Evolutionary conservation across 2,888 invertebrate genomes (phyloP).

Genomic region (Holacanthella duospinosa): DNA sequence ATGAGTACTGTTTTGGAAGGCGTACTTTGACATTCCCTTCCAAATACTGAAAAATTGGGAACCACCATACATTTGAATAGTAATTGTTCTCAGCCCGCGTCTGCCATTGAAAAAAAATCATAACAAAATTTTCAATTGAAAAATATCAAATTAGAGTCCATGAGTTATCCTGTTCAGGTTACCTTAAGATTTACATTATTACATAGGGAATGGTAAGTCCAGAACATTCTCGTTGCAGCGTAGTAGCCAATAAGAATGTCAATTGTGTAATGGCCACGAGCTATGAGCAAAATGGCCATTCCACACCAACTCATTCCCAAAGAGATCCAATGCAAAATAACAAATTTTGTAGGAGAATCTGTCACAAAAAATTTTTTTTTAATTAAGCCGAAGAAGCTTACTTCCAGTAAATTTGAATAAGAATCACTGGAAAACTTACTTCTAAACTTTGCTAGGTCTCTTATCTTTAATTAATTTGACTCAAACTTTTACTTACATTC

Average conservation of each 20-base stretch:
- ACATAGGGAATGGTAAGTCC: conserved; percentile 45
- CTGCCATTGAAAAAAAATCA: conserved; percentile 22
- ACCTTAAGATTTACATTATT: conserved; percentile 40
- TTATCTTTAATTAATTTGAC: no score
- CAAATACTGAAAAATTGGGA: conserved; percentile 43
- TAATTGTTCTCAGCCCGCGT: conserved; percentile 41
- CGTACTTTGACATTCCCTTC: conserved; percentile 43
- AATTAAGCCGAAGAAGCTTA: background rate
- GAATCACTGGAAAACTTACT: no score
- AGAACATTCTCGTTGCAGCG: conserved; percentile 45
- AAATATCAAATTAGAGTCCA: background rate
- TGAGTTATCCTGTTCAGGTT: no score
- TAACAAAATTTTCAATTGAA: conserved; percentile 3
- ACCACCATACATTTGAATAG: conserved; percentile 45
- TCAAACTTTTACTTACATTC: conserved; percentile 40
- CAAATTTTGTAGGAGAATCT: conserved; percentile 43
- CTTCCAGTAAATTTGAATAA: no score
- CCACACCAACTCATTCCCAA: conserved; percentile 40
- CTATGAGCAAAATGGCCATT: conserved; percentile 43
- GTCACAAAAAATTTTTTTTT: conserved; percentile 11
- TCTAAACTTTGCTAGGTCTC: no score
- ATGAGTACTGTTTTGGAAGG: conserved; percentile 41
- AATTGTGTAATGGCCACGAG: conserved; percentile 46
- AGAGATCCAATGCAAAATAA: conserved; percentile 41
- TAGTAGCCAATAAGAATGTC: conserved; percentile 47